Conservation (phyloP, 2,797 vertebrate species). For the Argentina silus region DNA sequence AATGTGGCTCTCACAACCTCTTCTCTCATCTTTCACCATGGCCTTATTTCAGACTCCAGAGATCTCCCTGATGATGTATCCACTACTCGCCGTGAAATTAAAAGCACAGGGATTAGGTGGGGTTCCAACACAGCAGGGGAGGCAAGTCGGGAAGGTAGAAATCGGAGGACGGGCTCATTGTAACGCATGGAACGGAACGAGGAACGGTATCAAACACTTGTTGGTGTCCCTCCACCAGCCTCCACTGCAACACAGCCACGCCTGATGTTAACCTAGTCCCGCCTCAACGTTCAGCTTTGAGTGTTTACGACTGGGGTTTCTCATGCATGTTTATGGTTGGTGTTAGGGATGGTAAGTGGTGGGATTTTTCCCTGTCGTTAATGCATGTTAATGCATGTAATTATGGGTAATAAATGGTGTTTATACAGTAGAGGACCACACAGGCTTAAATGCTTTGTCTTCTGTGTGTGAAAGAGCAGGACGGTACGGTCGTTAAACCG, state of each 20-base stretch:
- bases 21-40: constrained; percentile 21
- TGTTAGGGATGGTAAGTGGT: too few species aligned
- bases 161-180: too few species aligned
- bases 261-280: neutral
- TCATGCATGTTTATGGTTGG: neutral
- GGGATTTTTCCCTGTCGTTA: too few species aligned
- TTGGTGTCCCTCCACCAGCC: too few species aligned
- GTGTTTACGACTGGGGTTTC: neutral
- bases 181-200: too few species aligned
- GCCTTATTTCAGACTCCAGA: constrained; percentile 23
- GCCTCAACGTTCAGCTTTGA: neutral
- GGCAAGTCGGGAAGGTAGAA: too few species aligned
- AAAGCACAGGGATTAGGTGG: constrained; percentile 12
- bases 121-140: neutral
- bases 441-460: neutral
- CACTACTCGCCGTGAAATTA: constrained; percentile 5
- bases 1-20: neutral
- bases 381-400: neutral
- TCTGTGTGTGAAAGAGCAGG: neutral
- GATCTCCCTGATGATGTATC: neutral
- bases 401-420: neutral
- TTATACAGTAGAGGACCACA: neutral
- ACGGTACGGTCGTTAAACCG: neutral
- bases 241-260: neutral
- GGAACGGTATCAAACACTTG: too few species aligned